Percentiles rank a stretch among this genome's conserved stretches.
phyloP scores from a whole-genome alignment of 2,113 vertebrate genomes.

The Phasianus colchicus region DNA sequence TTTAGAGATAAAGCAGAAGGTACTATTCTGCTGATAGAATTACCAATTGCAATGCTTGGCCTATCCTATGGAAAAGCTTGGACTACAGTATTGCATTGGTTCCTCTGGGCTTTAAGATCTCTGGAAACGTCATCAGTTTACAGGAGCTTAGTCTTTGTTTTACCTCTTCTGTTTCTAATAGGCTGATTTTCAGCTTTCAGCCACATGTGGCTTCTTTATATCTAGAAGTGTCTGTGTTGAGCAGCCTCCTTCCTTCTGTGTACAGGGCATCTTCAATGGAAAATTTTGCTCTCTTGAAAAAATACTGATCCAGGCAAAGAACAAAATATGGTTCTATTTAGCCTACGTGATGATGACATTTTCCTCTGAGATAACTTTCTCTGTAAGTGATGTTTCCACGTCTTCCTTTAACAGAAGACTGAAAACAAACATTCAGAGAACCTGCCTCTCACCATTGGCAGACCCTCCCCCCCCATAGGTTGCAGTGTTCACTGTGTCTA shows the following conservation, averaged over 20 bases:
- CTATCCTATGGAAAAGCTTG: background rate
- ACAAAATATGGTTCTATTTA: slow-evolving; percentile 56
- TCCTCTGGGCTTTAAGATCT: background rate
- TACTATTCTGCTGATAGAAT: background rate
- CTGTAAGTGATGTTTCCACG: slow-evolving; percentile 49
- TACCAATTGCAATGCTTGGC: background rate
- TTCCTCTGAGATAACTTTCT: slow-evolving; percentile 43
- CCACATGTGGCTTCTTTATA: background rate
- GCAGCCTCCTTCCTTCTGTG: slow-evolving; percentile 20
- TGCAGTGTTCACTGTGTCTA: background rate
- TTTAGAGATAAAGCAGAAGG: background rate
- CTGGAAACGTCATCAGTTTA: background rate
- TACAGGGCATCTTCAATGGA: slow-evolving; percentile 41
- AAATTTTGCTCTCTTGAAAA: slow-evolving; percentile 54
- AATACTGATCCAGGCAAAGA: slow-evolving; percentile 12
- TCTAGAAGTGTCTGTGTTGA: background rate
- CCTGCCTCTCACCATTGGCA: background rate
- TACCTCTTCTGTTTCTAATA: background rate
- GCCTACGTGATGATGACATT: slow-evolving; percentile 17
- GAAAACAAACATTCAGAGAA: slow-evolving; percentile 23
- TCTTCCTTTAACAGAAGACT: slow-evolving; percentile 3
- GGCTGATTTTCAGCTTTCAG: slow-evolving; percentile 45
- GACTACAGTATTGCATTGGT: background rate
- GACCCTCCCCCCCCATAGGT: background rate
- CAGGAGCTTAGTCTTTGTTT: background rate